phyloP scores from a whole-genome alignment of 1,140 invertebrate species.

The Araneus ventricosus region DNA sequence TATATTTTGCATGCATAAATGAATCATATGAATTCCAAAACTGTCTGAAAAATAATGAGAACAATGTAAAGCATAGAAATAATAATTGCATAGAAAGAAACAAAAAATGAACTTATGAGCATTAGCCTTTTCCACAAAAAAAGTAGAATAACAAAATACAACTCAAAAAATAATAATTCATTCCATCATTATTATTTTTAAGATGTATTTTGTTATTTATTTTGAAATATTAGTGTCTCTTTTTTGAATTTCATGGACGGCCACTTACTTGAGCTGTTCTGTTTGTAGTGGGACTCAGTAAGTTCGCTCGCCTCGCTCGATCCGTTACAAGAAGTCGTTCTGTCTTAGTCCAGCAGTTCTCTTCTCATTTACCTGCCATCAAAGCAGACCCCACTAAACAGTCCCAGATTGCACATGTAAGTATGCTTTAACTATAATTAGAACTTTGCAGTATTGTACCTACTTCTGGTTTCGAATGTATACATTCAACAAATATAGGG shows the following conservation, averaged over 20 bases:
- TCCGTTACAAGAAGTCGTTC: conserved; percentile 96
- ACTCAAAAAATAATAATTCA: no score
- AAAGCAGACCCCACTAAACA: conserved; percentile 90
- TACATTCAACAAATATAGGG: no score
- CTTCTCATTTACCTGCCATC: conserved; percentile 92
- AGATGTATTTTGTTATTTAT: not conserved
- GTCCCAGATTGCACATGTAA: conserved; percentile 95
- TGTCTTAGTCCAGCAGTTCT: conserved; percentile 93
- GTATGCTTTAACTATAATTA: conserved; percentile 79
- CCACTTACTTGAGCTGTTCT: not conserved
- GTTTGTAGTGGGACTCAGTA: conserved; percentile 85
- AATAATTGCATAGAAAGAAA: no score
- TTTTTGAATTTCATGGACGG: not conserved
- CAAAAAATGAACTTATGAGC: no score
- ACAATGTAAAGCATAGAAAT: no score
- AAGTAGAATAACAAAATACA: no score
- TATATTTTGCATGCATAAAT: no score
- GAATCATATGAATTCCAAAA: no score
- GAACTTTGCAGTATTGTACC: not conserved
- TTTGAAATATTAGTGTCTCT: not conserved
- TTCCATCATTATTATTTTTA: no score
- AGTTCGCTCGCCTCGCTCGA: conserved; percentile 97
- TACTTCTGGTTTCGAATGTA: no score
- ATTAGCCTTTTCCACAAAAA: no score
- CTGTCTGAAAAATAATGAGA: no score